A percentile compares a stretch with the other conserved stretches of the same genome.
Evolutionary conservation across 30 jellyfish, hydroid and myxozoan genomes (phyloP).

Genomic region (Cassiopea andromeda): DNA sequence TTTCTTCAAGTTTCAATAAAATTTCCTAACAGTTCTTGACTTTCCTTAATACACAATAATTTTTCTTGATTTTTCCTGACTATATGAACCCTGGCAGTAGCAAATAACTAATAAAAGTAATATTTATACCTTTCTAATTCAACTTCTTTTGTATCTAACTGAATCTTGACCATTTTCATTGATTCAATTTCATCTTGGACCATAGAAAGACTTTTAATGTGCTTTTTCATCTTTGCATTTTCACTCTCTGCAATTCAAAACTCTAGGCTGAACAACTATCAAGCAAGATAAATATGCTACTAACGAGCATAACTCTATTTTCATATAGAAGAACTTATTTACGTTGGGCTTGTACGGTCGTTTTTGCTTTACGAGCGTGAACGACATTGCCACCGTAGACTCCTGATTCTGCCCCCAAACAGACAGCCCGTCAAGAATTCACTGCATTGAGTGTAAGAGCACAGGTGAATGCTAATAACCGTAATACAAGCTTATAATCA

Average conservation of each 20-base stretch:
- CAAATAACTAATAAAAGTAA: background rate
- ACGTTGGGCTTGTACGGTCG: too few relatives aligned
- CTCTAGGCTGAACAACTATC: background rate
- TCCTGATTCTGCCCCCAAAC: too few relatives aligned
- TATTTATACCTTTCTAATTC: constrained; percentile 8
- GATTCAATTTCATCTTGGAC: constrained; percentile 45
- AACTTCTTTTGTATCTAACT: constrained; percentile 22
- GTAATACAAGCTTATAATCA: too few relatives aligned
- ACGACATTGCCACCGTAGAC: too few relatives aligned
- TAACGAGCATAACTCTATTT: too few relatives aligned
- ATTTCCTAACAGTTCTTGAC: background rate
- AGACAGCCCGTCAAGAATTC: too few relatives aligned
- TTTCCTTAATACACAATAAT: background rate
- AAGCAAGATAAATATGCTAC: background rate
- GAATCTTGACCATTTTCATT: constrained; percentile 7
- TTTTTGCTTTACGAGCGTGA: too few relatives aligned
- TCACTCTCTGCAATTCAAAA: constrained; percentile 8
- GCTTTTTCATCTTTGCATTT: constrained; percentile 23
- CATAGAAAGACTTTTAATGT: constrained; percentile 3
- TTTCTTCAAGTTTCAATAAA: too few relatives aligned
- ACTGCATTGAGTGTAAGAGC: too few relatives aligned
- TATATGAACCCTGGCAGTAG: background rate
- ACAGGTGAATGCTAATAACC: too few relatives aligned
- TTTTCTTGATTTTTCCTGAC: background rate
- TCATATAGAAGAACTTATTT: too few relatives aligned